A percentile compares a stretch with the other conserved stretches of the same genome.
Evolutionary conservation across 37 sponge, comb jelly and placozoan genomes (phyloP).

Genomic region (Eunapius fragilis): DNA sequence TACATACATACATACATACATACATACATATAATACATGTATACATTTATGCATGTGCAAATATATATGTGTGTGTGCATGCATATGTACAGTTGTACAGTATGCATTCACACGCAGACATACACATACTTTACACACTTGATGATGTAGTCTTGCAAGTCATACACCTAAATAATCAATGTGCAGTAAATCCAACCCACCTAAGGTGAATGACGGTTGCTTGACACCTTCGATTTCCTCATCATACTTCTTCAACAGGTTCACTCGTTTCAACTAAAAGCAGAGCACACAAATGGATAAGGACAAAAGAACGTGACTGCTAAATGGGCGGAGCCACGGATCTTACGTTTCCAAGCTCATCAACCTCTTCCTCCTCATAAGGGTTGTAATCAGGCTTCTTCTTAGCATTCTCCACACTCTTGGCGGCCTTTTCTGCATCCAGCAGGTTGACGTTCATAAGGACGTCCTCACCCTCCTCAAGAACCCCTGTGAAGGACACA

Average conservation of each 20-base stretch:
- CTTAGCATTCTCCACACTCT: conserved; percentile 77
- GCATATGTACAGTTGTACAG: too few species aligned
- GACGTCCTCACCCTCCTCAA: conserved; percentile 84
- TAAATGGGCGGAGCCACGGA: not conserved
- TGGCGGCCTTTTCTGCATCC: conserved; percentile 75
- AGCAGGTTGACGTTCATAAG: conserved; percentile 85
- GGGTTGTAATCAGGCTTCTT: conserved; percentile 73
- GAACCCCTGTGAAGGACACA: conserved; percentile 33
- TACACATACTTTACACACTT: conserved; percentile 6
- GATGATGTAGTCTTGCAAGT: too few species aligned
- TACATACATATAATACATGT: conserved; percentile 21
- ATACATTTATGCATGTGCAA: conserved; percentile 7
- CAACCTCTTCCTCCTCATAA: conserved; percentile 84
- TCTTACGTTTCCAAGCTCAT: conserved; percentile 83
- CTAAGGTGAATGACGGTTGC: conserved; percentile 65
- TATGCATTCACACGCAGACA: not conserved
- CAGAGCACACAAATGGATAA: too few species aligned
- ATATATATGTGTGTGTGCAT: not conserved
- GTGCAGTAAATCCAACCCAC: conserved; percentile 6
- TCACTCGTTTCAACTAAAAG: conserved; percentile 48
- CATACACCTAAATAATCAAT: not conserved
- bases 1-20: conserved; percentile 32
- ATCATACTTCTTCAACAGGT: conserved; percentile 85
- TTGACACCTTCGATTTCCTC: conserved; percentile 91
- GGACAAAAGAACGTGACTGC: not conserved